phyloP scores from a whole-genome alignment of 2,888 invertebrate species.

The Eupelmus urozonus region DNA sequence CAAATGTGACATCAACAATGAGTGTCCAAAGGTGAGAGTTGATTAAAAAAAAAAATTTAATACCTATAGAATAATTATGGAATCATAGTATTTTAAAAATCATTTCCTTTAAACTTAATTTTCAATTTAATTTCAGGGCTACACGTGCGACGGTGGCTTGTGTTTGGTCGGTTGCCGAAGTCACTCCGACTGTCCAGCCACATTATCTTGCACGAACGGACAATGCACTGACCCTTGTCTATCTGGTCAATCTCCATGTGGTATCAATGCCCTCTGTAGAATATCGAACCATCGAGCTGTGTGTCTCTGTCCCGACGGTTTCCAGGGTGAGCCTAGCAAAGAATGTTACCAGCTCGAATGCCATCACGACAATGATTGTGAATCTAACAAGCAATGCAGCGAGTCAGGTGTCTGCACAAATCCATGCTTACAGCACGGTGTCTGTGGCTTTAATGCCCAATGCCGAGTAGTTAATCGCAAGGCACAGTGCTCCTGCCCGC shows the following conservation, averaged over 20 bases:
- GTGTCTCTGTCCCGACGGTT: conserved; percentile 92
- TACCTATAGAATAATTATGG: conserved; percentile 4
- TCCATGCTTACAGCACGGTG: conserved; percentile 86
- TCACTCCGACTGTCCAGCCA: conserved; percentile 88
- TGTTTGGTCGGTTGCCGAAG: conserved; percentile 90
- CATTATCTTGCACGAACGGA: conserved; percentile 85
- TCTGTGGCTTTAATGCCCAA: conserved; percentile 91
- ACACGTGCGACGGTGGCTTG: conserved; percentile 85
- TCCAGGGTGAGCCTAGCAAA: conserved; percentile 87
- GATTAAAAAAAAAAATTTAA: conserved; percentile 10
- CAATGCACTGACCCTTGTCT: conserved; percentile 86
- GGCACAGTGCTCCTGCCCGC: conserved; percentile 88
- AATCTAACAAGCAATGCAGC: conserved; percentile 86
- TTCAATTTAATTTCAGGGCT: conserved; percentile 80
- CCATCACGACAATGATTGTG: conserved; percentile 86
- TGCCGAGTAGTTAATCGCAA: conserved; percentile 87
- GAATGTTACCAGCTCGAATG: conserved; percentile 89
- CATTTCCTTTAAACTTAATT: neutral
- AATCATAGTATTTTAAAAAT: conserved; percentile 27
- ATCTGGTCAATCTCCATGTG: conserved; percentile 84
- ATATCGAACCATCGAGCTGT: conserved; percentile 89
- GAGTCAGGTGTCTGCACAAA: conserved; percentile 86
- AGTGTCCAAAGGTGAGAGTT: conserved; percentile 80
- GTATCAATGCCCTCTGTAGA: conserved; percentile 88
- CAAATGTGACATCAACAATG: conserved; percentile 83